Percentiles rank a stretch among this genome's conserved stretches.
Evolutionary conservation across 2,113 vertebrate genomes (phyloP).

Genomic region (Equus quagga): DNA sequence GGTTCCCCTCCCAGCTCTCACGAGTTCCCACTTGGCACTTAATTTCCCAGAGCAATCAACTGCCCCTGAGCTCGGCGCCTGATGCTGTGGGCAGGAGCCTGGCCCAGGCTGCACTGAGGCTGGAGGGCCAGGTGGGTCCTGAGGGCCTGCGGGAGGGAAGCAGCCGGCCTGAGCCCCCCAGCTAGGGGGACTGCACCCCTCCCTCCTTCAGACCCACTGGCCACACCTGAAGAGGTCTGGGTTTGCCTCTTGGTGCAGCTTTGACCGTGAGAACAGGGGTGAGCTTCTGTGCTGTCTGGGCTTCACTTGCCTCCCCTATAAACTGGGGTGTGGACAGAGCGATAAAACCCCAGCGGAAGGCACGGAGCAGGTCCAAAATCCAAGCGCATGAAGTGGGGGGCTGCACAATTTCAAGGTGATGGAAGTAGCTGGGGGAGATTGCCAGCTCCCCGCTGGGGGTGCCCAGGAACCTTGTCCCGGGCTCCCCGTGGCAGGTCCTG

Average conservation of each 20-base stretch:
- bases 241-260: neutral
- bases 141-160: neutral
- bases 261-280: accelerated
- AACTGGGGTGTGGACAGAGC: accelerated
- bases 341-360: neutral
- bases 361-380: neutral
- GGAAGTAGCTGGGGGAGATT: neutral
- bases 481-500: neutral
- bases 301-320: accelerated
- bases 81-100: neutral
- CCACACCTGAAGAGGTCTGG: neutral
- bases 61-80: neutral
- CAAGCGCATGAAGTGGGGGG: neutral
- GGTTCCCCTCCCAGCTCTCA: neutral
- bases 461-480: too few relatives aligned
- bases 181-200: accelerated
- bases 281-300: neutral
- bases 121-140: neutral
- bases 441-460: neutral
- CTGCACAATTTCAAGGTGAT: accelerated
- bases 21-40: neutral
- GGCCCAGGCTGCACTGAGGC: too few relatives aligned
- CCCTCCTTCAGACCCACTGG: neutral
- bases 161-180: neutral
- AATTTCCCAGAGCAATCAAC: neutral